Evolutionary conservation across 2,797 vertebrate genomes (phyloP).

Genomic region (Microctenopoma lineatum): DNA sequence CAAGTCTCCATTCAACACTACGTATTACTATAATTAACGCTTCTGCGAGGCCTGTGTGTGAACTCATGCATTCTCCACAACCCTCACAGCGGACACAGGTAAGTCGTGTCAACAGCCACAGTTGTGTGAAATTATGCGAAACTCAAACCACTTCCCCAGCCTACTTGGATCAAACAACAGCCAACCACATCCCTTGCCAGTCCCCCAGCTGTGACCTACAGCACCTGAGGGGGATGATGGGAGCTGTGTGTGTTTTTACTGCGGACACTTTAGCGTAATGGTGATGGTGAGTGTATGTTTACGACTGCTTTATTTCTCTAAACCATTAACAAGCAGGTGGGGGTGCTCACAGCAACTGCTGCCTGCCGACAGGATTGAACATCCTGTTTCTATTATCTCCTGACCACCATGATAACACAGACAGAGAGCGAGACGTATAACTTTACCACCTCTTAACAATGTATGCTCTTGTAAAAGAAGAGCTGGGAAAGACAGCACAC

Average conservation of each 20-base stretch:
- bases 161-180: conserved; percentile 6
- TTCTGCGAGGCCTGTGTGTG: conserved; percentile 11
- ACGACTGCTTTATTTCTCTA: conserved; percentile 68
- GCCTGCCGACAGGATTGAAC: conserved; percentile 56
- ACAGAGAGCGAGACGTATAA: conserved; percentile 22
- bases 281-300: conserved; percentile 53
- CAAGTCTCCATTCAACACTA: no score
- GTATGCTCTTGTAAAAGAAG: conserved; percentile 25
- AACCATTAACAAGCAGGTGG: conserved; percentile 76
- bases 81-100: background rate
- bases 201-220: conserved; percentile 58
- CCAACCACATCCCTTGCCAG: background rate
- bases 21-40: background rate
- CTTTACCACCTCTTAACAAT: conserved; percentile 45
- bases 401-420: conserved; percentile 45
- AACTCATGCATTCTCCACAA: conserved; percentile 12
- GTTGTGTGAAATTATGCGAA: conserved; percentile 4
- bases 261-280: conserved; percentile 65
- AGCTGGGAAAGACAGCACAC: conserved; percentile 27
- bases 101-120: background rate
- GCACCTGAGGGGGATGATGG: conserved; percentile 50
- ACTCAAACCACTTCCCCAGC: conserved; percentile 9
- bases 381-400: conserved; percentile 69
- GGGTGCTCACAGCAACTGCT: conserved; percentile 58
- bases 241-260: conserved; percentile 60